Base-by-base conservation (phyloP, 1,140 invertebrate genomes). In the Elymnias hypermnestra region DNA sequence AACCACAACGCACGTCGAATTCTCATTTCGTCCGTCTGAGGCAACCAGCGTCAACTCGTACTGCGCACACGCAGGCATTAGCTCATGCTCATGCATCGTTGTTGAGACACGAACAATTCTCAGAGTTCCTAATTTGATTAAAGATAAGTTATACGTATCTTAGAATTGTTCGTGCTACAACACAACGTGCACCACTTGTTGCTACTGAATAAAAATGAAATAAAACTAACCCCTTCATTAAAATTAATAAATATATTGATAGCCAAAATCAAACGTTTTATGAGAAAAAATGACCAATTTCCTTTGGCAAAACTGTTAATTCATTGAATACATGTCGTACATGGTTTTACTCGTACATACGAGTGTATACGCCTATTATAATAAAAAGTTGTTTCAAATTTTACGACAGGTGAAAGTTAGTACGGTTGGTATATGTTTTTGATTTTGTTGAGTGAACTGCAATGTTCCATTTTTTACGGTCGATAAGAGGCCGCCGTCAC, bases 11-110 rank as follows among this genome's bases (percentile, higher is more conserved):
- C 88, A 90, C 48, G 94, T 95, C 47, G 90, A 89, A 86, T 94
- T 94, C 83, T 95, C 94, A 88, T 94, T 93, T 63, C 94, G 89
- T 70, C 92, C 93, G 87, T 95, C 94, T 39, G 94, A 95, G 29
- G 94, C 94, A 62, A 94, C 93, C 88, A 95, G 88, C 62, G 92
- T 93, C 87, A 96, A 88, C 85, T 94, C 93, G 88, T 95, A 95
- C 94, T 95, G 73, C 57, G 62, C 60, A 81, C 67, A 85, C 69
- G 63, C 69, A 77, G 59, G 70, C 60, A 60, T 77, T 72, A 72
- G 50, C 63, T 69, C 75, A 79, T 76, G 73, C 78, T 57, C 75
- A 83, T 81, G 76, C 77, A 62, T 57, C 38, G 50, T 39, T 29
- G 6, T 7, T 38, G 44, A 26, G 29, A 29, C 41, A 57, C 39